Conservation (phyloP, 2,888 invertebrate species). For the Synergus gifuensis region DNA sequence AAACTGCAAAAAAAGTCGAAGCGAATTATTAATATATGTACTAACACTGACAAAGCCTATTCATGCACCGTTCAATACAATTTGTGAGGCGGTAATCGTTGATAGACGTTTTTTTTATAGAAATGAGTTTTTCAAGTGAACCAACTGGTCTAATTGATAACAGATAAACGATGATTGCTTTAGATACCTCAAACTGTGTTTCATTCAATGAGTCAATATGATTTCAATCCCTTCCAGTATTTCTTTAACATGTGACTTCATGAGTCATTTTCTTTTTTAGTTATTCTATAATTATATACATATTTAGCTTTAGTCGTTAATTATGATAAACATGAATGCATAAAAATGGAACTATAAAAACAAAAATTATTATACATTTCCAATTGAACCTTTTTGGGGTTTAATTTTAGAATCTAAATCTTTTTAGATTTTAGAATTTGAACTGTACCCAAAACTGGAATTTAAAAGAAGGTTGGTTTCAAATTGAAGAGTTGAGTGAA, state of each 20-base stretch:
- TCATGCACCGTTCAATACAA: neutral
- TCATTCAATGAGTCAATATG: neutral
- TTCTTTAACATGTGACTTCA: neutral
- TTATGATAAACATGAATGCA: neutral
- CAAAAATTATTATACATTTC: neutral
- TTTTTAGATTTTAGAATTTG: no score
- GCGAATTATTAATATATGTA: conserved; percentile 11
- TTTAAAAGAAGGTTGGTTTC: neutral
- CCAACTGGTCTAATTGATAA: neutral
- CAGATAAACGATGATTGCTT: neutral
- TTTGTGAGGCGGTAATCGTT: neutral
- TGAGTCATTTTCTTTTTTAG: neutral
- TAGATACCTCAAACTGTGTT: neutral
- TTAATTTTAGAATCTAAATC: neutral
- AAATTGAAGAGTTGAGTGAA: neutral
- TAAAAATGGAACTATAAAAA: neutral
- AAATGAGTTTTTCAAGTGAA: neutral
- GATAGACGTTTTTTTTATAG: neutral
- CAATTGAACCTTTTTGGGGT: neutral
- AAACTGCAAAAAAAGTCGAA: conserved; percentile 18
- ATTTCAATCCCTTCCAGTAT: neutral
- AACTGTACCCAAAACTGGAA: no score
- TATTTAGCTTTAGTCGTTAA: neutral
- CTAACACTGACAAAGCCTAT: neutral
- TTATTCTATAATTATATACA: neutral